phyloP scores from a whole-genome alignment of 2,888 invertebrate genomes.

The Suillia variegata region DNA sequence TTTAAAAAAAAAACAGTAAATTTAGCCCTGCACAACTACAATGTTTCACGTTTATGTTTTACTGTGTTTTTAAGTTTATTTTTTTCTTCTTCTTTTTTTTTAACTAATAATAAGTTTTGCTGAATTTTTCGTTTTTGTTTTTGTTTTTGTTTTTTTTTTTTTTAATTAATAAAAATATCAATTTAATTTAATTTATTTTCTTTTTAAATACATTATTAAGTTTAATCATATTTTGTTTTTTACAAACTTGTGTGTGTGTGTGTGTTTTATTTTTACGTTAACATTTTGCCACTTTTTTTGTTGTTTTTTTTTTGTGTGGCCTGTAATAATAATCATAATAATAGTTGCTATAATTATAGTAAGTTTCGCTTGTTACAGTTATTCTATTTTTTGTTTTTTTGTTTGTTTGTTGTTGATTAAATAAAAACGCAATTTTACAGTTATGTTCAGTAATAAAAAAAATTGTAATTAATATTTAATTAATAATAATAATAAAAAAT shows the following conservation, averaged over 20 bases:
- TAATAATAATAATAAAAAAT: conserved; percentile 16
- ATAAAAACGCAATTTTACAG: no score
- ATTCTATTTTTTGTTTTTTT: conserved; percentile 16
- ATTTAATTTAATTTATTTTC: not conserved
- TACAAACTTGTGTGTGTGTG: no score
- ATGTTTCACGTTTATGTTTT: no score
- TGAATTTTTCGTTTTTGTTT: no score
- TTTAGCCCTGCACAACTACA: conserved; percentile 19
- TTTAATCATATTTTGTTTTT: not conserved
- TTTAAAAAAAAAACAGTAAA: conserved; percentile 9
- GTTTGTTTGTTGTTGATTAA: conserved; percentile 19
- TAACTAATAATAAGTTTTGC: not conserved
- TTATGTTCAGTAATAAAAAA: no score
- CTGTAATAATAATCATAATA: not conserved
- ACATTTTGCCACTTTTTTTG: not conserved
- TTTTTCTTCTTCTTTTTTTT: conserved; percentile 8
- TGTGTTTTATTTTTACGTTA: no score
- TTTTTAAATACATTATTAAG: not conserved
- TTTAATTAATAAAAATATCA: conserved; percentile 2
- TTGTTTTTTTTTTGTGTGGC: not conserved
- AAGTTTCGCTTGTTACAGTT: conserved; percentile 2
- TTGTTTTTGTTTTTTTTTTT: conserved; percentile 3
- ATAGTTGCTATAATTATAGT: conserved; percentile 4
- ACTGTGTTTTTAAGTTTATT: not conserved
- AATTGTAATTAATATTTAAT: not conserved